A percentile compares a stretch with the other conserved stretches of the same genome.
These are phyloP conservation scores for Plodia interpunctella DNA, from an alignment of 1,140 invertebrate genomes.

Conservation along the genomic window DNA sequence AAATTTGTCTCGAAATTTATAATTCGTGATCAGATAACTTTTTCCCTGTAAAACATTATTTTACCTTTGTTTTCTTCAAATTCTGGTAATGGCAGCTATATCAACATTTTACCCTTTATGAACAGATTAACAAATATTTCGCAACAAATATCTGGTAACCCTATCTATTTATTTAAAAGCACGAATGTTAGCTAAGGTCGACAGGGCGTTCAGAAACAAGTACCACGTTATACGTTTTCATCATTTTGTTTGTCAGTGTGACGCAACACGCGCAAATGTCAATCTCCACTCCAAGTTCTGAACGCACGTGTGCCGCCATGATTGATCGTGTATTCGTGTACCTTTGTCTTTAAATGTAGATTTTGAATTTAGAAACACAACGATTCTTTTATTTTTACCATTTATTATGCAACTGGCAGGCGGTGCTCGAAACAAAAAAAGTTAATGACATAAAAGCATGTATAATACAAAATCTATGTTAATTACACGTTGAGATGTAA, in stretches of 20 bases:
- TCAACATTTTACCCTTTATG: too few species aligned
- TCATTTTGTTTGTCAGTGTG: constrained; percentile 29
- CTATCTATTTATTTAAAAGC: constrained; percentile 24
- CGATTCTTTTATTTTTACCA: constrained; percentile 10
- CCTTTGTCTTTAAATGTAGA: constrained; percentile 11
- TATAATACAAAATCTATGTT: neutral
- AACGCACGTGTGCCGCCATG: constrained; percentile 22
- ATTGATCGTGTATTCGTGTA: constrained; percentile 27
- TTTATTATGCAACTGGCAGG: constrained; percentile 11
- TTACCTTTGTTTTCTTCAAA: too few species aligned
- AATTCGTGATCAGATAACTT: neutral
- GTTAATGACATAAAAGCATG: neutral
- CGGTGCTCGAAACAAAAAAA: neutral
- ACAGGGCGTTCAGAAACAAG: constrained; percentile 18
- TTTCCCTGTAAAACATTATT: neutral
- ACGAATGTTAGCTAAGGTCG: constrained; percentile 17
- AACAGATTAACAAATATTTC: constrained; percentile 7
- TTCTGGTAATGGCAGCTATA: too few species aligned
- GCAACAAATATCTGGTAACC: neutral
- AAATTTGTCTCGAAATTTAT: constrained; percentile 14
- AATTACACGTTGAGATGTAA: constrained; percentile 7
- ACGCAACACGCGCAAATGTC: constrained; percentile 31
- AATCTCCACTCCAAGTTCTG: constrained; percentile 18
- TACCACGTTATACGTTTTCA: constrained; percentile 31
- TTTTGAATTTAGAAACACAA: constrained; percentile 13